Base-by-base conservation (phyloP, 2,888 invertebrate species). In the Patella pellucida region DNA sequence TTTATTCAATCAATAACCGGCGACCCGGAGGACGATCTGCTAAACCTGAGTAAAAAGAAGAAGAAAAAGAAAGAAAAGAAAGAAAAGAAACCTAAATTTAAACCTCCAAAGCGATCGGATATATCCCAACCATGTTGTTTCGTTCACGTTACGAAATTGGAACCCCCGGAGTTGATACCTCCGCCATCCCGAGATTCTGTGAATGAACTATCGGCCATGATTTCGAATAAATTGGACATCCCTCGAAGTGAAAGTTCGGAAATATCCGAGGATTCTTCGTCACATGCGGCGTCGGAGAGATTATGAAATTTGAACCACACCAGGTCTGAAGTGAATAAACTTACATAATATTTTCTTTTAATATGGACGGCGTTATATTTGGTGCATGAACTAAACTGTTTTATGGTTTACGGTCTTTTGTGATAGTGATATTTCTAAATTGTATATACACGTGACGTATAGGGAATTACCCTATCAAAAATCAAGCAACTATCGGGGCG, bases 111-210 rank as follows among this genome's bases (percentile, higher is more conserved):
- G 71, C 96, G 96, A 90, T 94, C 94, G 77, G 95, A 95, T 90
- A 96, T 96, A 83, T 95, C 95, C 70, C 94, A 94, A 89, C 96
- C 96, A 1, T 96, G 95, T 89, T 95, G 95, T 88, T 96, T 96
- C 90, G 94, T 95, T 85, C 96, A 96, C 90, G 94, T 96, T 80
- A 95, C 95, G 72, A 95, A 94, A 85, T 94, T 96, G 69, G 95
- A 95, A 79, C 79, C 84, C 41, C 84, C 84, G 7, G 79, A 71
- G 68, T 75, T 79, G 52, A 78, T 76, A 50, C 78, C 77, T 15
- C 77, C 74, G 15, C 80, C 79, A 19, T 76, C 75, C 52, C 71
- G 76, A 68, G 68, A 76, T 31, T 69, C 75, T 4, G 76, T 31
- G 19, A 23, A 75, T 23, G 75, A 70, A 50, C 76, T 83, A 27